Evolutionary conservation across 2,888 invertebrate genomes (phyloP).

Genomic region (Tetranychus piercei): DNA sequence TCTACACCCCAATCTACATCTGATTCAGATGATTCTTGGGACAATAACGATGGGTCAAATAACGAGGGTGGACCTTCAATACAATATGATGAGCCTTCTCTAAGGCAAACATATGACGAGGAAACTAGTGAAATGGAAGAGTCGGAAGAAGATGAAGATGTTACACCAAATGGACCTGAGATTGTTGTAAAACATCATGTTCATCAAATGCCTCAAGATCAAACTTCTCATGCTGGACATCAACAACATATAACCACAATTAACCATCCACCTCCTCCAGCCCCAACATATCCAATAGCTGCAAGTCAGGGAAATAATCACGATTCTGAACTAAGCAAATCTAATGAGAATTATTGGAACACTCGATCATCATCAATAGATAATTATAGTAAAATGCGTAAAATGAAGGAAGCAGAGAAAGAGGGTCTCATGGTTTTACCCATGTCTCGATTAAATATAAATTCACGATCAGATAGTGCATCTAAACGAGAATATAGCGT

Average conservation of each 20-base stretch:
- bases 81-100: not conserved
- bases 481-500: not conserved
- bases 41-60: not conserved
- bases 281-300: not conserved
- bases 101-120: not conserved
- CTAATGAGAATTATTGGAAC: not conserved
- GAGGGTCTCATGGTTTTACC: not conserved
- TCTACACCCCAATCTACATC: not conserved
- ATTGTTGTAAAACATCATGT: not conserved
- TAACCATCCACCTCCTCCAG: not conserved
- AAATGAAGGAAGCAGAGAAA: not conserved
- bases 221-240: not conserved
- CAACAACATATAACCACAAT: not conserved
- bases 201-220: not conserved
- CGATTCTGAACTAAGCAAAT: not conserved
- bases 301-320: not conserved
- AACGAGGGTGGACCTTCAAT: not conserved
- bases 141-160: not conserved
- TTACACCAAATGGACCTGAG: not conserved
- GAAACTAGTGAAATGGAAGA: not conserved
- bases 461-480: not conserved
- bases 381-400: not conserved
- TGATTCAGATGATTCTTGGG: not conserved
- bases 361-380: not conserved
- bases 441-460: not conserved